Percentiles rank a stretch among this genome's conserved stretches.
These are phyloP conservation scores for Danio rerio DNA, from an alignment of 2,113 vertebrate genomes.

Conservation along the genomic window GRCz12tu NC_133196.1:33710001-33710500, in stretches of 20 bases:
- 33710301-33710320: conserved; percentile 5
- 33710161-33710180: not conserved
- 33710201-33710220: not conserved
- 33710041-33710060: not conserved
- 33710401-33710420: conserved; percentile 93
- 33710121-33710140: not conserved
- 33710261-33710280: not conserved
- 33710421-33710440: conserved; percentile 83
- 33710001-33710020: no score
- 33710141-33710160: not conserved
- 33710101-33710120: not conserved
- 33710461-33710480: conserved; percentile 17
- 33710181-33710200: not conserved
- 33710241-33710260: not conserved
- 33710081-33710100: not conserved
- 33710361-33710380: conserved; percentile 93
- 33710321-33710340: conserved; percentile 45
- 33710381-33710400: conserved; percentile 94
- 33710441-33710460: conserved; percentile 36
- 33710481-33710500: not conserved
- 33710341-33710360: conserved; percentile 95
- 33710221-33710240: not conserved
- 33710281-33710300: not conserved
- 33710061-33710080: not conserved
- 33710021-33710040: not conserved